Percentiles rank a stretch among this genome's conserved stretches.
phyloP scores from a whole-genome alignment of 2,888 invertebrate genomes.

The Plebejus argus region DNA sequence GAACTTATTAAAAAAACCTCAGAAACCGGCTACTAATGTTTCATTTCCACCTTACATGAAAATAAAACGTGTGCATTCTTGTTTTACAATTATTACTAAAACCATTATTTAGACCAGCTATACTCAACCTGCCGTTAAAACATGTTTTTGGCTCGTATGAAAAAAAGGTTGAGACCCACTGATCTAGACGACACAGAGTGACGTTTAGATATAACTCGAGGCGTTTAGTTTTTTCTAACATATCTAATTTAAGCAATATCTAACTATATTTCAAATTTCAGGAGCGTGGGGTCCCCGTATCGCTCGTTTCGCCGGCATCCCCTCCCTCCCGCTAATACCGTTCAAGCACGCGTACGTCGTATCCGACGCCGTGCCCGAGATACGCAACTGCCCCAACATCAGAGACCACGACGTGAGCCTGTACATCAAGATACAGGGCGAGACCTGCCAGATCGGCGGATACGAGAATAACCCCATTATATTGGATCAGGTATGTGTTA shows the following conservation, averaged over 20 bases:
- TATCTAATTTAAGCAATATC: no score
- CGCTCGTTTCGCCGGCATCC: slow-evolving; percentile 83
- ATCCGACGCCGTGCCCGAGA: slow-evolving; percentile 88
- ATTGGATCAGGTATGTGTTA: slow-evolving; percentile 85
- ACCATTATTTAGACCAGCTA: no score
- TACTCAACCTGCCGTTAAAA: no score
- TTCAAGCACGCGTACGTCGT: slow-evolving; percentile 95
- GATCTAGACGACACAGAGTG: neutral
- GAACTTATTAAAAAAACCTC: no score
- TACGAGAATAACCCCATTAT: slow-evolving; percentile 93
- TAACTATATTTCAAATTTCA: slow-evolving; percentile 39
- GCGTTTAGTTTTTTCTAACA: no score
- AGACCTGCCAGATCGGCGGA: slow-evolving; percentile 91
- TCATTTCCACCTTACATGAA: no score
- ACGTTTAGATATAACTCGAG: no score
- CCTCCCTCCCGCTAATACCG: slow-evolving; percentile 87
- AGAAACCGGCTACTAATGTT: no score
- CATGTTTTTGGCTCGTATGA: no score
- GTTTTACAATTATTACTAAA: no score
- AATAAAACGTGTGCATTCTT: no score
- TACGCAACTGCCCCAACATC: slow-evolving; percentile 89
- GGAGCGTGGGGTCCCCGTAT: slow-evolving; percentile 91
- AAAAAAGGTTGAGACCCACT: no score
- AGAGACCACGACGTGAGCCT: slow-evolving; percentile 92
- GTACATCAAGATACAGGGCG: slow-evolving; percentile 92